A percentile compares a stretch with the other conserved stretches of the same genome.
Evolutionary conservation across 2,888 invertebrate species (phyloP).

Genomic region (Eupithecia pulchellata): DNA sequence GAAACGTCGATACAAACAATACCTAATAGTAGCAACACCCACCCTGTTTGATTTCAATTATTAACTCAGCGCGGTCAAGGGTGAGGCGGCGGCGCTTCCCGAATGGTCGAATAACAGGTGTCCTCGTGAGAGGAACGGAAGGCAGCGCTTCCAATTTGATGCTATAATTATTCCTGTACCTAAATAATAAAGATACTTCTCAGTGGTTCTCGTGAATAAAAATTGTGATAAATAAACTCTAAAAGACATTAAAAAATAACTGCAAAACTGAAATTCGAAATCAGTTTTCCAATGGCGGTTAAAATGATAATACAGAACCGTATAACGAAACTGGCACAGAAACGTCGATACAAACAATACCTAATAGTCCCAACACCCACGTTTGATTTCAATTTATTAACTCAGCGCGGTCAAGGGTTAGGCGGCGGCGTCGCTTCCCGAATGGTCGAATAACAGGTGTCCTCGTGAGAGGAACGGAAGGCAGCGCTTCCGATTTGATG

Average conservation of each 20-base stretch:
- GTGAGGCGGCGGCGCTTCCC: background rate
- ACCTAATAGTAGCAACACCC: background rate
- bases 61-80: background rate
- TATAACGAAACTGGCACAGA: background rate
- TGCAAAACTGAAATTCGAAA: background rate
- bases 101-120: background rate
- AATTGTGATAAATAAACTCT: no score
- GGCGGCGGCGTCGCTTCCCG: background rate
- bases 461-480: background rate
- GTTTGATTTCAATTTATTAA: constrained; percentile 1
- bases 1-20: background rate
- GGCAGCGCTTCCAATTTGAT: background rate
- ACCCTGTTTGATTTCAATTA: constrained; percentile 1
- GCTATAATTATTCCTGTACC: no score
- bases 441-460: background rate
- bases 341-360: background rate
- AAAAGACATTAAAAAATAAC: background rate
- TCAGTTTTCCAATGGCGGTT: background rate
- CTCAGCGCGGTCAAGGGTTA: background rate
- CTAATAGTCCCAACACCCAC: background rate
- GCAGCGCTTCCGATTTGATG: background rate
- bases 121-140: background rate
- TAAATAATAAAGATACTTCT: no score
- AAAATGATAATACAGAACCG: background rate
- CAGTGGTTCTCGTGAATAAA: no score